phyloP scores from a whole-genome alignment of 2,113 vertebrate species.

The Limnothrissa miodon region DNA sequence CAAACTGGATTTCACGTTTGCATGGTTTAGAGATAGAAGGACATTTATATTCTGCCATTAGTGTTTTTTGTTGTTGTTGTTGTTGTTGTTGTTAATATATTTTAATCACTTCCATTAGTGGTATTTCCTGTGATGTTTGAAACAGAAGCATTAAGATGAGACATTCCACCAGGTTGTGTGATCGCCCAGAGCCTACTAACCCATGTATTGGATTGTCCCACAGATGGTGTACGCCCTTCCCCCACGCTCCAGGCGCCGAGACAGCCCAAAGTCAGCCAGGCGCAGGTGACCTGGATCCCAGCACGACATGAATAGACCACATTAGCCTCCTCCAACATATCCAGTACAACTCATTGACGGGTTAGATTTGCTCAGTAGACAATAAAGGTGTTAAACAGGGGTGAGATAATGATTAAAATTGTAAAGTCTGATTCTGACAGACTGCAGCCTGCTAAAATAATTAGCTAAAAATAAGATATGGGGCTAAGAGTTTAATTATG shows the following conservation, averaged over 20 bases:
- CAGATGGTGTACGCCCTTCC: conserved; percentile 89
- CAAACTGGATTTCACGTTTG: too few relatives aligned
- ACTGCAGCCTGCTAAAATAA: neutral
- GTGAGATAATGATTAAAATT: neutral
- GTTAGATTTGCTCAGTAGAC: neutral
- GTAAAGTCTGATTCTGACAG: neutral
- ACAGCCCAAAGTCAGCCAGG: conserved; percentile 91
- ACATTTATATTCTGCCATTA: too few relatives aligned
- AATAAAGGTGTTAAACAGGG: neutral
- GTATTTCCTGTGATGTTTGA: neutral
- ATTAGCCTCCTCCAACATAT: neutral
- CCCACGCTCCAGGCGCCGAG: conserved; percentile 80
- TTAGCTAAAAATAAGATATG: neutral
- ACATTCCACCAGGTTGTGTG: neutral
- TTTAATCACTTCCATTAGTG: too few relatives aligned
- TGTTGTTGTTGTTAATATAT: too few relatives aligned
- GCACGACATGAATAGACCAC: conserved; percentile 46
- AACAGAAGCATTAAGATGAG: neutral
- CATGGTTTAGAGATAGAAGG: too few relatives aligned
- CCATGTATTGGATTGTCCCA: conserved; percentile 96
- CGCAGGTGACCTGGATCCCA: conserved; percentile 84
- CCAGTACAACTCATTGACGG: neutral
- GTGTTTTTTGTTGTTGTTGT: neutral
- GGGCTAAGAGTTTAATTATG: neutral
- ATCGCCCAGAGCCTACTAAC: conserved; percentile 64